Conservation (phyloP, 2,113 vertebrate genomes). For the Mirounga angustirostris region DNA sequence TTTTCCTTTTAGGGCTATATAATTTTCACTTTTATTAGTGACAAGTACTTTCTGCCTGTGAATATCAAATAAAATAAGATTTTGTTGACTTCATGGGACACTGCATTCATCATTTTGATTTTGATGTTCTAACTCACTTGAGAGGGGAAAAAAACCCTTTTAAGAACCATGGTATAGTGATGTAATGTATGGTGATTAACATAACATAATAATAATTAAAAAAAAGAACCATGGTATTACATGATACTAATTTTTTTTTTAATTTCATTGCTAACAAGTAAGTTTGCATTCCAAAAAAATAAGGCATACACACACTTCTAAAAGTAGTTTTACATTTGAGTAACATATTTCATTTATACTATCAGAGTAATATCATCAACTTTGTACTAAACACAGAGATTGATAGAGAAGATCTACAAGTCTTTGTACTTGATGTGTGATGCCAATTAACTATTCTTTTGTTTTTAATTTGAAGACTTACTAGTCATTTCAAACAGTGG, state of each 20-base stretch:
- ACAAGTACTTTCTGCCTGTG: slow-evolving; percentile 64
- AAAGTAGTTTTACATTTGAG: not conserved
- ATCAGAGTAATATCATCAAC: not conserved
- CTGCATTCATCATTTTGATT: slow-evolving; percentile 62
- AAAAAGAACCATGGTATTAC: not conserved
- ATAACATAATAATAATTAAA: no score
- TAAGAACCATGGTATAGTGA: not conserved
- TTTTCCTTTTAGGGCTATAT: slow-evolving; percentile 56
- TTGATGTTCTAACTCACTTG: not conserved
- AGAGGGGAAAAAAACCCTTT: not conserved
- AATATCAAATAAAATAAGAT: slow-evolving; percentile 71
- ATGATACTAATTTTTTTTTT: not conserved
- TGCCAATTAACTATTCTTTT: not conserved
- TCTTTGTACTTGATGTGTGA: not conserved
- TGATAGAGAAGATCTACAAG: not conserved
- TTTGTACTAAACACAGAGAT: not conserved
- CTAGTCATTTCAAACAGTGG: not conserved
- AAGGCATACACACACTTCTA: not conserved
- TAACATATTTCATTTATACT: not conserved
- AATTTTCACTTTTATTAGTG: slow-evolving; percentile 72
- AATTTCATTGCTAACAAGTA: slow-evolving; percentile 59
- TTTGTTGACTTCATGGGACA: slow-evolving; percentile 55
- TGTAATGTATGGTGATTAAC: no score
- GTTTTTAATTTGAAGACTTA: not conserved
- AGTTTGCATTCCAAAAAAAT: slow-evolving; percentile 45